Conservation (phyloP, 2,113 vertebrate genomes). For the Prunella himalayana region DNA sequence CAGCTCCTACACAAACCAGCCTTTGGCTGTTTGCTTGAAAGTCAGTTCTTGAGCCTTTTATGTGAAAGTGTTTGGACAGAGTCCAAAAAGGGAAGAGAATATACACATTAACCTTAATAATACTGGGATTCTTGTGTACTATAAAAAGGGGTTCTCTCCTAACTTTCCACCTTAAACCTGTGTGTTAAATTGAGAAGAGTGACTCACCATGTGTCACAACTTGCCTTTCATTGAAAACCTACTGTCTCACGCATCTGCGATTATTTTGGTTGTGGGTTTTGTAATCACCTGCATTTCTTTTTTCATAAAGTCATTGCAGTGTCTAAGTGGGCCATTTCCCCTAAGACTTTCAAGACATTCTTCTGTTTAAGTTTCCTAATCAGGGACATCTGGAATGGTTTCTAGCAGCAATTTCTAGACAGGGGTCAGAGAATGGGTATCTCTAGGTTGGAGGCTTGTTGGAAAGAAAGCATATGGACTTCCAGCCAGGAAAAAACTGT, state of each 20-base stretch:
- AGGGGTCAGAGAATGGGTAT: not conserved
- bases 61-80: not conserved
- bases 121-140: not conserved
- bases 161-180: not conserved
- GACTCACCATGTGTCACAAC: not conserved
- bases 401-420: not conserved
- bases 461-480: not conserved
- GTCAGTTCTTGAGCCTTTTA: not conserved
- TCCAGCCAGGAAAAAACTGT: not conserved
- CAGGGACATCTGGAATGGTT: not conserved
- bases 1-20: not conserved
- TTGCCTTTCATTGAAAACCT: not conserved
- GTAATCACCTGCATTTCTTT: not conserved
- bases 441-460: not conserved
- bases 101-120: not conserved
- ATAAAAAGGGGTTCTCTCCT: not conserved
- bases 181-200: not conserved
- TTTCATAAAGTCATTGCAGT: not conserved
- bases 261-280: not conserved
- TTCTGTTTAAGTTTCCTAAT: not conserved
- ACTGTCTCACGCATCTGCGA: not conserved
- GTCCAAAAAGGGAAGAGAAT: not conserved
- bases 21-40: not conserved
- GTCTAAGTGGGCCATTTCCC: not conserved
- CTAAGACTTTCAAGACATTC: not conserved